Percentiles rank a stretch among this genome's conserved stretches.
These are phyloP conservation scores for Drosophila rubida DNA, from an alignment of 2,888 invertebrate species.

Conservation along the genomic window DNA sequence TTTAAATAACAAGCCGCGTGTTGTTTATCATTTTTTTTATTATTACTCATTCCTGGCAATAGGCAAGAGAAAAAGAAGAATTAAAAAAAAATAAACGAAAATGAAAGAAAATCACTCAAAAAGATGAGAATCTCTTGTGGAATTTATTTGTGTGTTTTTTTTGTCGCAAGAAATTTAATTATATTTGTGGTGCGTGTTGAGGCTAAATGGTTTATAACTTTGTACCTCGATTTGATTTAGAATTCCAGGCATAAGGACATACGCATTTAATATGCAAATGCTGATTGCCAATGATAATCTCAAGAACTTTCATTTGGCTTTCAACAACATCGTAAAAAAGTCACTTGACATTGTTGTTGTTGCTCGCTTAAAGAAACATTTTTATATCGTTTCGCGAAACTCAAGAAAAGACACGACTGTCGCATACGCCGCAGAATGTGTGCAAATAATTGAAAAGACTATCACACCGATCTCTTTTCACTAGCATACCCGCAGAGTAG, in stretches of 20 bases:
- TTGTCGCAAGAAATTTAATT: conserved; percentile 6
- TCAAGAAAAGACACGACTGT: not conserved
- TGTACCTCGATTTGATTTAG: conserved; percentile 3
- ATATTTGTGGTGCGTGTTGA: conserved; percentile 8
- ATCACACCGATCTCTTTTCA: not conserved
- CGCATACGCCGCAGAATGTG: not conserved
- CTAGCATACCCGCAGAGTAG: not conserved
- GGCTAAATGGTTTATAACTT: conserved; percentile 19
- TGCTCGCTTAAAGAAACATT: conserved; percentile 37
- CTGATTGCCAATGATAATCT: conserved; percentile 55
- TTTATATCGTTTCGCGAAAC: conserved; percentile 27
- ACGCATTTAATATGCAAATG: conserved; percentile 41
- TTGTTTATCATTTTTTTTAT: conserved; percentile 10
- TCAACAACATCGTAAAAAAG: conserved; percentile 51
- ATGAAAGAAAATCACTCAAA: conserved; percentile 3
- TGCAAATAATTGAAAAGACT: not conserved
- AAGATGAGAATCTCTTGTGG: conserved; percentile 6
- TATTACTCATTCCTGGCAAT: not conserved
- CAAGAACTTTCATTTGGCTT: conserved; percentile 40
- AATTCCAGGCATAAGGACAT: conserved; percentile 4
- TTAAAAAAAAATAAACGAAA: not conserved
- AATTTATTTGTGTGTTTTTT: conserved; percentile 1
- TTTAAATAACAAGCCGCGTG: conserved; percentile 15
- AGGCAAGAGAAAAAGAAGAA: not conserved
- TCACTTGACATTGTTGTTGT: conserved; percentile 50